phyloP scores from a whole-genome alignment of 1,140 invertebrate species.

The Anastatus disparis region DNA sequence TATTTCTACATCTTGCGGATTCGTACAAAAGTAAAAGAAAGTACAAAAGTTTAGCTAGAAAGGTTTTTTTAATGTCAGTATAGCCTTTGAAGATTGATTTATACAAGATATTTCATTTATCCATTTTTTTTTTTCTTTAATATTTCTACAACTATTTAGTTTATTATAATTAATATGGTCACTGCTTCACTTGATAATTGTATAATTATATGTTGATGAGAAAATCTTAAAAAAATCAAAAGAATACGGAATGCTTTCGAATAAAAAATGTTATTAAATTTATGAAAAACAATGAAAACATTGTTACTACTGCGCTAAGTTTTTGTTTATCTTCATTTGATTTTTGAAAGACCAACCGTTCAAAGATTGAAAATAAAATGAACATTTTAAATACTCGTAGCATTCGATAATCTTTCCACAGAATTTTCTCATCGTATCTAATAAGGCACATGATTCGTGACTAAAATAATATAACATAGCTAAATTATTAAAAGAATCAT shows the following conservation, averaged over 20 bases:
- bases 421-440: conserved; percentile 48
- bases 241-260: conserved; percentile 18
- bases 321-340: too few relatives aligned
- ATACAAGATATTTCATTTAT: too few relatives aligned
- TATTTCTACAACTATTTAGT: conserved; percentile 24
- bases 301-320: too few relatives aligned
- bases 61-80: conserved; percentile 26
- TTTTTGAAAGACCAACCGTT: too few relatives aligned
- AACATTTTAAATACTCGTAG: conserved; percentile 3
- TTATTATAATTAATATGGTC: conserved; percentile 38
- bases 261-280: background rate
- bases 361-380: too few relatives aligned
- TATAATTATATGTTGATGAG: conserved; percentile 17
- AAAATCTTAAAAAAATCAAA: conserved; percentile 31
- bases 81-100: conserved; percentile 35
- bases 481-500: conserved; percentile 10
- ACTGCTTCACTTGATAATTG: conserved; percentile 33
- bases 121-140: background rate
- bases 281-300: too few relatives aligned
- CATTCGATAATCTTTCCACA: conserved; percentile 49
- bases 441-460: conserved; percentile 55
- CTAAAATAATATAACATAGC: conserved; percentile 24
- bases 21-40: conserved; percentile 39
- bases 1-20: conserved; percentile 14
- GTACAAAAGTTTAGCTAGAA: conserved; percentile 36